Evolutionary conservation across 2,888 invertebrate species (phyloP), one percentile per base, ranked within the genome.

Genomic region (Amphiduros pacificus): DNA sequence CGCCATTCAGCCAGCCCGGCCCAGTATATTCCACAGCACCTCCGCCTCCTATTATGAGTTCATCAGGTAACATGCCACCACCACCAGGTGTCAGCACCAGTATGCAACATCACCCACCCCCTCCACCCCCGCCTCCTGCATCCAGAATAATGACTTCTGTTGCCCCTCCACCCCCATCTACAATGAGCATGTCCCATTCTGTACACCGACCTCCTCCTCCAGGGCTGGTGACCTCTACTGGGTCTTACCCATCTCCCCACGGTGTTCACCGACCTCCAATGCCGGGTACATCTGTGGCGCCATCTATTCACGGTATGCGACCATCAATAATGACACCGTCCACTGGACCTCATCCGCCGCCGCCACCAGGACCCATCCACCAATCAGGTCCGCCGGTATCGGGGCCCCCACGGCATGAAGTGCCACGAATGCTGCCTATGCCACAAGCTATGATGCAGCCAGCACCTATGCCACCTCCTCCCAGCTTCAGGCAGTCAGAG

Each of bases 51-150:
- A 36, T 40, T n/a, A 40, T 27, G 28, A 36, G 31, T 6, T 28
- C 27, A 24, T 27, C 55, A 1, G 36, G 36, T 9, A 36, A 17
- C 36, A 9, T 14, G 11, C 36, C 9, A 36, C 36, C 9, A 17
- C 55, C 55, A 11, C 55, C 55, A 4, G 36, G 54, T 2, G 14
- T 54, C 6, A 22, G n/a, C 2, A 2, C 54, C 4, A 14, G 6
- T 6, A 2, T 55, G 40, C 55, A 24, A 5, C 24, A 41, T 14
- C 50, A 31, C 17, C 48, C 29, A 26, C 41, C 20, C 4, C 54
- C 32, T 17, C 59, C 62, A 32, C 36, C 44, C 5, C 48, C 50
- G 17, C 63, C 51, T 1, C 56, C 53, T 9, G 53, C 64, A 14
- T 55, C 24, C 3, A 17, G 2, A 26, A 40, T 27, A 1, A 20